A percentile compares a stretch with the other conserved stretches of the same genome.
These are phyloP conservation scores for Thumatha senex DNA, from an alignment of 2,888 invertebrate genomes.

Conservation along the genomic window DNA sequence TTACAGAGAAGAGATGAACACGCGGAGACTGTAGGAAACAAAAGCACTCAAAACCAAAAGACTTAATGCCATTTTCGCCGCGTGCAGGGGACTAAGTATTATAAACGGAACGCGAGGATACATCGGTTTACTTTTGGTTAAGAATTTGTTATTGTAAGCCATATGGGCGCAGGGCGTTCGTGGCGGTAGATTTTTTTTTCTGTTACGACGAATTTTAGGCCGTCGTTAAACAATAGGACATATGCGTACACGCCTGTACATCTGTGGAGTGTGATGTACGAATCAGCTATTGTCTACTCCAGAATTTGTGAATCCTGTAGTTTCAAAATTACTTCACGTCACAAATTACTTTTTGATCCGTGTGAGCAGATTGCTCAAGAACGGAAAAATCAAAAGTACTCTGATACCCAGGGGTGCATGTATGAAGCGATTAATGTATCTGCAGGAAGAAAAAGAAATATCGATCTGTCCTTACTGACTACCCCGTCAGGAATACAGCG, in stretches of 20 bases:
- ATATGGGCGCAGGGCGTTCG: conserved; percentile 71
- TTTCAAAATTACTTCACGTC: background rate
- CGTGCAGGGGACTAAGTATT: conserved; percentile 36
- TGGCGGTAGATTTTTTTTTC: conserved; percentile 53
- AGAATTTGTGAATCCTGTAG: conserved; percentile 20
- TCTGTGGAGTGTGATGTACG: conserved; percentile 47
- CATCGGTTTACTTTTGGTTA: conserved; percentile 78
- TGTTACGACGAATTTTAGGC: conserved; percentile 70
- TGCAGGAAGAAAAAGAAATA: no score
- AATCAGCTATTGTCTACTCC: conserved; percentile 1
- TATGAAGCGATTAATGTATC: no score
- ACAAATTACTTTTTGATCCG: no score
- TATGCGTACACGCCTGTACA: conserved; percentile 61
- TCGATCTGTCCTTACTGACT: no score
- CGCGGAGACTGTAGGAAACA: conserved; percentile 52
- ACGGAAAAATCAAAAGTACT: no score
- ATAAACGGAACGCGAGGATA: conserved; percentile 65
- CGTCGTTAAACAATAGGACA: conserved; percentile 75
- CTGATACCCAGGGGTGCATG: no score
- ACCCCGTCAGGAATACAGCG: no score
- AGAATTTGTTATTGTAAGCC: conserved; percentile 80
- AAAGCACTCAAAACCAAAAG: conserved; percentile 36
- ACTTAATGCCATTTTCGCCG: conserved; percentile 61
- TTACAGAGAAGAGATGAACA: conserved; percentile 38
- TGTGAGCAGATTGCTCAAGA: no score